Base-by-base conservation (phyloP, 2,113 vertebrate genomes). In the Gracilinanus agilis region DNA sequence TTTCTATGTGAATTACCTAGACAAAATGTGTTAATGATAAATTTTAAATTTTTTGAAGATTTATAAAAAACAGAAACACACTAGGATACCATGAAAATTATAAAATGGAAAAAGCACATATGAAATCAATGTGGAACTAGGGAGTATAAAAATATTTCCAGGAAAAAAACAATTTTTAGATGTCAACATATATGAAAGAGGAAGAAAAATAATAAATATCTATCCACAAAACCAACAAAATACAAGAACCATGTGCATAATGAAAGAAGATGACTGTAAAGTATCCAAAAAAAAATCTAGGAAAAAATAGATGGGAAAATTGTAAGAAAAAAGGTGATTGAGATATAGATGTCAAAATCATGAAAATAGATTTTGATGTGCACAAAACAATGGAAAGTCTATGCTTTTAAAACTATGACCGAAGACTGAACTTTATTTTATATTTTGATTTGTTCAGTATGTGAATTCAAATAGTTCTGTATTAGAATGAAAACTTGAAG, bases 381-480 rank as follows among this genome's bases (percentile, higher is more conserved):
- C 90, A 83, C 5, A 89, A 95, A 88, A 56, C 1, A 94, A 27
- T 21, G 94, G 40, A 90, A 88, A 97, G 0, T 0, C 49, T 3
- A 29, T 54, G 0, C 24, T 91, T 58, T 40, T 95, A 91, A 95
- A 95, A 0, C 88, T 3, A 0, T 96, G 91, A 91, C 10, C 1
- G n/a, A 91, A 24, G 44, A 96, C 44, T 25, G 91, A 96, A 97
- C n/a, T 55, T 90, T 2, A 95, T 91, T 96, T 95, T 23, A 24
- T 93, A n/a, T 97, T 97, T 95, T 91, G 61, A 27, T 53, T 95
- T 93, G 0, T 8, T 93, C 67, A 40, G n/a, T 96, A 29, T 24
- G 23, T 89, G 88, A 96, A 96, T 97, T 55, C 34, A 54, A 54
- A 9, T 25, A 54, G 21, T 93, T 91, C 61, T 94, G 83, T 9